These are phyloP conservation scores for Leuciscus idus DNA, from an alignment of 2,113 vertebrate species.

Conservation along the genomic window DNA sequence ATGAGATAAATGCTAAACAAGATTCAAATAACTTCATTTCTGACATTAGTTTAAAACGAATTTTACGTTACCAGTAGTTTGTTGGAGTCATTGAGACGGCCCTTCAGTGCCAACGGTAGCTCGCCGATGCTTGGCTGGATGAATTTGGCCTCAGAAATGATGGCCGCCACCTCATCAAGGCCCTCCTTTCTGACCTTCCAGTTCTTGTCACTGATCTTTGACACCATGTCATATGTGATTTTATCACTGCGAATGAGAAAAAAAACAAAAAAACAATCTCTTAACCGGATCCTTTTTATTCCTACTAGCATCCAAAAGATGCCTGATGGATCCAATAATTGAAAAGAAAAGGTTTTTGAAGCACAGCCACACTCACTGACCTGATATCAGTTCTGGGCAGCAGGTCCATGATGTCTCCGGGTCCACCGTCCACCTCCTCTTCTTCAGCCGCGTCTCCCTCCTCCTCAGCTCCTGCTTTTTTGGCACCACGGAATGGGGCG, in stretches of 20 bases:
- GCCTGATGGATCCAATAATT: neutral
- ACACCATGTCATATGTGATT: conserved; percentile 88
- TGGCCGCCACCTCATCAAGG: conserved; percentile 87
- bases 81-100: conserved; percentile 93
- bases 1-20: neutral
- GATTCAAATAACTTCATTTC: neutral
- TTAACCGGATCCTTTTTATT: neutral
- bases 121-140: conserved; percentile 92
- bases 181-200: conserved; percentile 99
- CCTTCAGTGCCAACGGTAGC: conserved; percentile 88
- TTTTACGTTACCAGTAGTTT: conserved; percentile 88
- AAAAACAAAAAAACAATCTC: too few species aligned
- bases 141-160: conserved; percentile 97
- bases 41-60: neutral
- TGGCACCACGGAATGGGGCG: conserved; percentile 79
- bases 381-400: conserved; percentile 91
- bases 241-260: conserved; percentile 81
- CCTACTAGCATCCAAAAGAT: neutral
- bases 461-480: conserved; percentile 67
- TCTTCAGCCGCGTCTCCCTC: conserved; percentile 81
- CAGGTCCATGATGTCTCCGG: conserved; percentile 88
- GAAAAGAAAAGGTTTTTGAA: neutral
- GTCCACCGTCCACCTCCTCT: conserved; percentile 81
- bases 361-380: conserved; percentile 65
- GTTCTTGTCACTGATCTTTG: conserved; percentile 95